Evolutionary conservation across 2,888 invertebrate genomes (phyloP), one percentile per base, ranked within the genome.

Genomic region (Leptogaster cylindrica): DNA sequence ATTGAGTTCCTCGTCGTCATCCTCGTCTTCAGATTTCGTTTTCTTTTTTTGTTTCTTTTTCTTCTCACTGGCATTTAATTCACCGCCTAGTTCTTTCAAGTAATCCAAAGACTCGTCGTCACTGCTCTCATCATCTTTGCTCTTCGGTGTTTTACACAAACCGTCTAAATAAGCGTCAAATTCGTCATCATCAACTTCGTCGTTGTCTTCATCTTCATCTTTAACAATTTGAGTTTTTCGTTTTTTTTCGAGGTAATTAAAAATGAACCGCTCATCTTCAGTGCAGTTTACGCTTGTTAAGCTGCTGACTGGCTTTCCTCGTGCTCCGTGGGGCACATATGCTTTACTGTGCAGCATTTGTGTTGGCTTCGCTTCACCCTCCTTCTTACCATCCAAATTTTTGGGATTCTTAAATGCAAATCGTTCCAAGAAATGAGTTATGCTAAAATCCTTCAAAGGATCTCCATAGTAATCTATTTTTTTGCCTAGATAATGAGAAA

Each of bases 351-450:
- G 72, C 4, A 48, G 7, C n/a, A 64, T 64, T 52, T 70, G 65
- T 3, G 65, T 48, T 1, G 73, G 65, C 74, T 81, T 67, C 78
- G 84, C 73, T 82, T 84, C 36, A 80, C 80, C 63, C n/a, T 82
- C 69, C 10, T 84, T 72, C 23, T 76, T 73, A 12, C 74, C 69
- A 0, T 82, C 82, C 1, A 82, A 74, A 71, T 87, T 88, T 78
- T 92, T 93, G 0, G 93, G 93, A 83, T 99, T 99, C 77, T 95
- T 93, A 79, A 94, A 97, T 7, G 94, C 94, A 79, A 97, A 98
- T 44, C 97, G 86, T 76, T 99, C 97, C 48, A 99, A 83, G 80
- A 99, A 99, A 52, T 93, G 85, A 52, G 94, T 90, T 31, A 95
- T 83, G 0, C 92, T 90, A 78, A 97, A 95, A 81, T 99, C 98